Evolutionary conservation across 1,140 invertebrate genomes (phyloP), one percentile per base, ranked within the genome.

Genomic region (Neomicropteryx cornuta): DNA sequence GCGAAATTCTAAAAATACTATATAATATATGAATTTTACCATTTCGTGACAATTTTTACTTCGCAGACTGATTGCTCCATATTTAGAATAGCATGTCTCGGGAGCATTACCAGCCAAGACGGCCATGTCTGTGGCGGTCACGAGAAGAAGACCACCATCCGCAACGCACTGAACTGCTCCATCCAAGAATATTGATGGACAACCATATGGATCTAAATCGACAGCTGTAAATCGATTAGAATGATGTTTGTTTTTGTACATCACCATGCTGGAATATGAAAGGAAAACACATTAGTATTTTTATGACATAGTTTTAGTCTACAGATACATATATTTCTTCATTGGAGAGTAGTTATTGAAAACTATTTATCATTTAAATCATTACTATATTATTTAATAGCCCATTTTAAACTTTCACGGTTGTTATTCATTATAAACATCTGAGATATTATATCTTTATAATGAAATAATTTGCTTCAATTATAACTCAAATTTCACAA

Each of bases 71-170:
- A 96, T 70, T 5, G 92, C 76, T 3, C 94, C 94, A 64, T 99
- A 99, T 71, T 97, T 97, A 1, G 79, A 75, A 53, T 83, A 88
- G 58, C 91, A 98, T 0, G 92, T 89, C 63, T 99, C 94, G 1
- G 89, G 82, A 3, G 81, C 77, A 70, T 97, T 98, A 1, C 97
- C 97, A 48, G 92, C 94, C 30, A 99, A 63, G 8, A 97, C 82
- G 2, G 93, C 96, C 85, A 96, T 93, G 60, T 99, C 97, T 0
- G 97, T 99, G 16, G 92, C 94, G 1, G 97, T 99, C 0, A 99
- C 79, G 43, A 97, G 75, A n/a, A 99, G 61, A 6, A 90, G 50
- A 1, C 87, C 87, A 8, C 82, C 84, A 49, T 90, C 80, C 18
- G 71, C 68, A 0, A 89, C 66, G 45, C 79, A 76, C 55, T 89